Evolutionary conservation across 2,888 invertebrate genomes (phyloP), one percentile per base, ranked within the genome.

Genomic region (Blera fallax): DNA sequence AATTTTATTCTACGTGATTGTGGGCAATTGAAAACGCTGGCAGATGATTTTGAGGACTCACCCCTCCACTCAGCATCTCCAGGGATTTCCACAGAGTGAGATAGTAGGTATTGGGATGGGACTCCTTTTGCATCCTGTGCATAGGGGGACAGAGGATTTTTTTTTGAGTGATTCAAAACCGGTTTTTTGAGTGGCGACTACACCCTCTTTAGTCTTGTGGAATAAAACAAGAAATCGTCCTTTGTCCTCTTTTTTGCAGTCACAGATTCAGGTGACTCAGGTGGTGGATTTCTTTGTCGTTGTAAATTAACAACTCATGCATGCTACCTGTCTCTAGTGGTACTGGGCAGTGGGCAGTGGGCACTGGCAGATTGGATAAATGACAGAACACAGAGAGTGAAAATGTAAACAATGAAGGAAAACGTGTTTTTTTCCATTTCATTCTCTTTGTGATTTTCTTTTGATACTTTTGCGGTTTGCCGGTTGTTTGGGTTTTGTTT

Each of bases 401-500:
- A 34, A 54, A 67, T 45, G 76, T 76, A 76, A 77, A 77, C 77
- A 77, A 67, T 52, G 10, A 11, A 40, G 29, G n/a, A n/a, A n/a
- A 40, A 74, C 74, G 24, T 64, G 67, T 27, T 48, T 56, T 67
- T 58, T 50, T 48, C n/a, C n/a, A n/a, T n/a, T 62, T 37, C 11
- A 14, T 50, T 48, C n/a, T 8, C 11, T 34, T 32, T 21, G n/a
- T n/a, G n/a, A n/a, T n/a, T n/a, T 27, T 29, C 24, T 34, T 50
- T 45, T 37, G 8, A 10, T 14, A 10, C 4, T 43, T 16, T 54
- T 50, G 48, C n/a, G 37, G 32, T 48, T 48, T 48, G 67, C 58
- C 64, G 78, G 72, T 78, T 65, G 6, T 45, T 37, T 70, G 24
- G 2, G 29, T 77, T 82, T 78, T 83, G 78, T 83, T 83, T 83